phyloP scores from a whole-genome alignment of 2,113 vertebrate species.

The Daboia siamensis region DNA sequence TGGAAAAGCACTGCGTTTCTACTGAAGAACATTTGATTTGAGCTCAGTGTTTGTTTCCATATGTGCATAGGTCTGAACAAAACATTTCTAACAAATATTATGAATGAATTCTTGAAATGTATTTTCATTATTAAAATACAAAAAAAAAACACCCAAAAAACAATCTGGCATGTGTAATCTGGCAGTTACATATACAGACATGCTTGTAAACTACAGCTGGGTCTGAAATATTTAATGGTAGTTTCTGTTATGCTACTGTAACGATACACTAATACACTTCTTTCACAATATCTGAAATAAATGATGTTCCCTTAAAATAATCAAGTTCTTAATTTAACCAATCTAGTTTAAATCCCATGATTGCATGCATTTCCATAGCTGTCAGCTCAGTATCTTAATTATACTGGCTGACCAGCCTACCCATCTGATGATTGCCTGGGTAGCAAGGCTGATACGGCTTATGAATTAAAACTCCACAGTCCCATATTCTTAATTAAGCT shows the following conservation, averaged over 20 bases:
- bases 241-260: neutral
- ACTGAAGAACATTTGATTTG: neutral
- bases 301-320: too few species aligned
- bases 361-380: neutral
- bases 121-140: neutral
- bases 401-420: neutral
- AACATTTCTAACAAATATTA: neutral
- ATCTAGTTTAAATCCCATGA: neutral
- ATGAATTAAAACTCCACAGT: neutral
- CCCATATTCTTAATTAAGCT: neutral
- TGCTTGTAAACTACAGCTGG: neutral
- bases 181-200: too few species aligned
- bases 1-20: neutral
- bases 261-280: neutral
- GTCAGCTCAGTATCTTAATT: neutral
- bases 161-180: too few species aligned
- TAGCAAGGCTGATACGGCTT: neutral
- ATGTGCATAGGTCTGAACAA: neutral
- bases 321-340: neutral
- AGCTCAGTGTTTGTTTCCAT: neutral
- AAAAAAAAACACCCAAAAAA: neutral
- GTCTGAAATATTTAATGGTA: neutral
- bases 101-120: neutral
- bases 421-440: neutral
- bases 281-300: neutral